Evolutionary conservation across 2,888 invertebrate genomes (phyloP).

Genomic region (Andrena bucephala): DNA sequence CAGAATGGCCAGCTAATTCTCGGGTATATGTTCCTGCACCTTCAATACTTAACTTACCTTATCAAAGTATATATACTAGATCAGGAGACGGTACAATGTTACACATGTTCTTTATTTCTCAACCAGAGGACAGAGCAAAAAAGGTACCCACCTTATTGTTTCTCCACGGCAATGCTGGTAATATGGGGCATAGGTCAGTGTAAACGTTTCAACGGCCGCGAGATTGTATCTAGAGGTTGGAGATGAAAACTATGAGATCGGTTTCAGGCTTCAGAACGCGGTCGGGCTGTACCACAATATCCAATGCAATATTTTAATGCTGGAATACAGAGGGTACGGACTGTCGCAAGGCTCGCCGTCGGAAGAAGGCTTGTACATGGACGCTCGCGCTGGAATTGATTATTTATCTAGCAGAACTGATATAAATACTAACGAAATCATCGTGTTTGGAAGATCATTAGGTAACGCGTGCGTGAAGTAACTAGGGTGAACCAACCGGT

Average conservation of each 20-base stretch:
- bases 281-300: constrained; percentile 93
- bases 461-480: constrained; percentile 85
- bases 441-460: constrained; percentile 95
- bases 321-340: constrained; percentile 98
- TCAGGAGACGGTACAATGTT: constrained; percentile 91
- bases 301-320: constrained; percentile 94
- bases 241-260: neutral
- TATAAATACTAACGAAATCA: constrained; percentile 93
- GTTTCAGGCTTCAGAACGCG: constrained; percentile 92
- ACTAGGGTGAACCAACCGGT: too few species aligned
- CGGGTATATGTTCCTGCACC: constrained; percentile 95
- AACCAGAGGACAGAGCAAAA: constrained; percentile 89
- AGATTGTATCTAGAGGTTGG: neutral
- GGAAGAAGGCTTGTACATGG: constrained; percentile 94
- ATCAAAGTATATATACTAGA: constrained; percentile 92
- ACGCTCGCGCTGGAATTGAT: constrained; percentile 95
- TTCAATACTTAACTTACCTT: constrained; percentile 93
- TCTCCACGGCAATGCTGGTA: constrained; percentile 98
- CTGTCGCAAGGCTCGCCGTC: constrained; percentile 95
- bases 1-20: constrained; percentile 95
- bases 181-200: constrained; percentile 95
- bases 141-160: constrained; percentile 94
- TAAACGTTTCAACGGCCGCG: neutral
- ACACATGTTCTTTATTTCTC: constrained; percentile 93
- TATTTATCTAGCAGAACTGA: constrained; percentile 93